Evolutionary conservation across 2,113 vertebrate genomes (phyloP).

Genomic region (Pyrgilauda ruficollis): DNA sequence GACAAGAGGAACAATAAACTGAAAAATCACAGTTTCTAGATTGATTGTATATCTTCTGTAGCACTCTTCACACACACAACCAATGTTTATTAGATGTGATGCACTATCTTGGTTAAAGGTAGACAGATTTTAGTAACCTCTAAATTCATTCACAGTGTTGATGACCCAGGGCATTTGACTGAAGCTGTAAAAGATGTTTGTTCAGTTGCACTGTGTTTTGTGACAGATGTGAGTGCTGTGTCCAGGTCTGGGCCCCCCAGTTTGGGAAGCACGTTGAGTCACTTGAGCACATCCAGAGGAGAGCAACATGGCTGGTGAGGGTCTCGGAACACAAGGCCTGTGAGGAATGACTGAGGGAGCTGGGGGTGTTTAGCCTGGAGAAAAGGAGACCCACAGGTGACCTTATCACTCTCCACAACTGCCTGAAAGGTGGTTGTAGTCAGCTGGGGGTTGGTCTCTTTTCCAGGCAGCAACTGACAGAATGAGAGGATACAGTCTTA

Average conservation of each 20-base stretch:
- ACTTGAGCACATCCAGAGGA: accelerated
- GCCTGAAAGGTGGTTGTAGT: accelerated
- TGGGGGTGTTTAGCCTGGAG: neutral
- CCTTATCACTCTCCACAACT: neutral
- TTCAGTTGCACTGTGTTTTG: neutral
- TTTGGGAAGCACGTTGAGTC: accelerated
- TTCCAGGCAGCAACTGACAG: neutral
- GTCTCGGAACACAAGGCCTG: neutral
- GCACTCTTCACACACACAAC: neutral
- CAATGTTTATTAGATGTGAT: neutral
- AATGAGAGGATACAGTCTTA: neutral
- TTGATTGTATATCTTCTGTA: neutral
- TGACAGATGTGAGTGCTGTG: neutral
- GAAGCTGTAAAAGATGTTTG: neutral
- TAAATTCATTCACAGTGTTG: neutral
- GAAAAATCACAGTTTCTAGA: neutral
- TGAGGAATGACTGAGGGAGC: accelerated
- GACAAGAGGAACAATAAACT: neutral
- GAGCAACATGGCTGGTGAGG: neutral
- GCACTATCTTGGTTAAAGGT: neutral
- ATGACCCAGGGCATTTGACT: neutral
- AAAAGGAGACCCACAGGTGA: neutral
- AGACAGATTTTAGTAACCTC: neutral
- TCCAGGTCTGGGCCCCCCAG: neutral
- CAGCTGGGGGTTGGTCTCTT: neutral